A percentile compares a stretch with the other conserved stretches of the same genome.
These are phyloP conservation scores for Lasioglossum morio DNA, from an alignment of 2,888 invertebrate species.

Conservation along the genomic window DNA sequence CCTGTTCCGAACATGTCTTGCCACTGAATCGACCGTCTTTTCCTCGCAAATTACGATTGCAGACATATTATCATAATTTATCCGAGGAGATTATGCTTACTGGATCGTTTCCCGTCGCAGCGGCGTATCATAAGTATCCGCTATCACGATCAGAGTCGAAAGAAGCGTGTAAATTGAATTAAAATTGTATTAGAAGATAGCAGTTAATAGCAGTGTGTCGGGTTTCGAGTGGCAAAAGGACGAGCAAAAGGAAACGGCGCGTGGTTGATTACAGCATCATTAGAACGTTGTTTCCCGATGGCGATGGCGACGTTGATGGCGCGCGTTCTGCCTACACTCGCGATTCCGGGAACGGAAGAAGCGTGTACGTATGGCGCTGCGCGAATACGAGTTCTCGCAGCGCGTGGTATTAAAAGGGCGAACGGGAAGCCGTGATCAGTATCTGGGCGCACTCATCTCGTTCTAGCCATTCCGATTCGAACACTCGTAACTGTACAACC, in stretches of 20 bases:
- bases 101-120: too few relatives aligned
- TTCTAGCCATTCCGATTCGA: neutral
- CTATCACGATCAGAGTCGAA: neutral
- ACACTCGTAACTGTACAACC: slow-evolving; percentile 2
- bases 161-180: neutral
- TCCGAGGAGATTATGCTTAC: too few relatives aligned
- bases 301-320: neutral
- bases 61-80: too few relatives aligned
- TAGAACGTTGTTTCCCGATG: neutral
- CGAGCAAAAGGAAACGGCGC: neutral
- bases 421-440: slow-evolving; percentile 2
- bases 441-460: neutral
- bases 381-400: neutral
- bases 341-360: slow-evolving; percentile 1
- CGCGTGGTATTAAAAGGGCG: neutral
- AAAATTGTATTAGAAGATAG: neutral
- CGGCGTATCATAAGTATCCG: neutral
- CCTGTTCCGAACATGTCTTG: too few relatives aligned
- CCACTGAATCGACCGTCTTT: too few relatives aligned
- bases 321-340: neutral
- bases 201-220: neutral
- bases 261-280: slow-evolving; percentile 4
- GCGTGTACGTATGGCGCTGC: neutral
- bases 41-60: too few relatives aligned
- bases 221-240: neutral